Evolutionary conservation across 2,797 vertebrate genomes (phyloP), one percentile per base, ranked within the genome.

Genomic region (Rhincodon typus): DNA sequence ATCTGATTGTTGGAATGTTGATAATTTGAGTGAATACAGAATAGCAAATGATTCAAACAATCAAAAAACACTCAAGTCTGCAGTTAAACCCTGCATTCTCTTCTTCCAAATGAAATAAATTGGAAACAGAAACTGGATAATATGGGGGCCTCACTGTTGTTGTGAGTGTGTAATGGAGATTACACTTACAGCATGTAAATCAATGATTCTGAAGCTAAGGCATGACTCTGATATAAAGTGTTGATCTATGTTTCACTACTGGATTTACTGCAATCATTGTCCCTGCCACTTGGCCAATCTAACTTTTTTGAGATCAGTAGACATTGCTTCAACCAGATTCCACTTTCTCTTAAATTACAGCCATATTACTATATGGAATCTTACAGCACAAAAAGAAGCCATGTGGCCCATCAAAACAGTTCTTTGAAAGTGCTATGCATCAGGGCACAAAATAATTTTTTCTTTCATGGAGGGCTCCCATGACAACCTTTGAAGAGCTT

Each of bases 101-200:
- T 62, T 34, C 87, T 90, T 66, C 87, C 87, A 57, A 57, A 62
- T 62, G 87, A 90, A 34, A 90, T 62, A 27, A 90, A 34, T 90
- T 34, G 87, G 30, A 62, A n/a, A 17, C 15, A 62, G 27, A 90
- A 90, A 46, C 15, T 34, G 53, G 1, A n/a, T 1, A 57, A n/a
- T n/a, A 6, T 30, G 53, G 62, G 42, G 25, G 8, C 57, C 8
- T 10, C 8, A 57, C 30, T 62, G 57, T 17, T 90, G 53, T 34
- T n/a, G 87, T 62, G 53, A 57, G 87, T 62, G 27, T 90, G 87
- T 90, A 66, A 90, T 90, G 87, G 87, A 62, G 87, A 62, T 90
- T n/a, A 57, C 86, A 1, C 46, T 88, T 46, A 15, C 10, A 5
- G 87, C 1, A 62, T n/a, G 34, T n/a, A n/a, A 90, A 90, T 90